These are phyloP conservation scores for Anneissia japonica DNA, from an alignment of 35 echinoderm and acorn worm genomes.

Conservation along the genomic window DNA sequence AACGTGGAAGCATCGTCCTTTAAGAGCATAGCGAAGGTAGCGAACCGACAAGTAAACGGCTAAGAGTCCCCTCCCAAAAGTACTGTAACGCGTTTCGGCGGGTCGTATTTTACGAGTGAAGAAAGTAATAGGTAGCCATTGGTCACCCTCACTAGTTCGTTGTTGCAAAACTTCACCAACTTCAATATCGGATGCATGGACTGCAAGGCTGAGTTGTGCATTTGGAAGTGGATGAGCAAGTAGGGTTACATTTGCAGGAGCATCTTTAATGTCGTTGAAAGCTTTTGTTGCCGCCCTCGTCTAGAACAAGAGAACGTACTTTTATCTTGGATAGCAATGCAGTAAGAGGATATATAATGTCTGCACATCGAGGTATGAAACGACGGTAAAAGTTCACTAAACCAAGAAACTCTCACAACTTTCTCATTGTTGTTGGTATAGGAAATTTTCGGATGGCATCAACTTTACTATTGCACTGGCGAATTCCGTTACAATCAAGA, in stretches of 20 bases:
- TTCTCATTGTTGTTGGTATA: conserved; percentile 6
- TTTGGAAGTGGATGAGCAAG: neutral
- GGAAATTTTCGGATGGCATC: conserved; percentile 38
- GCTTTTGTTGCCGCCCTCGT: neutral
- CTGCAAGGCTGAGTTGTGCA: neutral
- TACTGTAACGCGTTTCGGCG: conserved; percentile 41
- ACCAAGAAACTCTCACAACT: conserved; percentile 38
- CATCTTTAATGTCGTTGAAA: neutral
- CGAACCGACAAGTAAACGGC: conserved; percentile 41
- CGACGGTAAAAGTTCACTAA: conserved; percentile 53
- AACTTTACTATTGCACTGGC: conserved; percentile 33
- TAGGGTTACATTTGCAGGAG: neutral
- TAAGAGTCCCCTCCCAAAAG: conserved; percentile 46
- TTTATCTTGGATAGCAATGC: neutral
- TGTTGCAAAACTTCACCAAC: conserved; percentile 23
- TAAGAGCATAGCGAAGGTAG: conserved; percentile 28
- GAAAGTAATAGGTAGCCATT: conserved; percentile 26
- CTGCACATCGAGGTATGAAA: conserved; percentile 22
- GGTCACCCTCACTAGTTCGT: neutral
- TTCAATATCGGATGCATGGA: conserved; percentile 24
- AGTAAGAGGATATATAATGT: conserved; percentile 1
- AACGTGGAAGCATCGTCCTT: conserved; percentile 38
- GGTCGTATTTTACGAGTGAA: conserved; percentile 13
- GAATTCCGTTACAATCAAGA: conserved; percentile 23
- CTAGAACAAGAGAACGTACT: neutral